Base-by-base conservation (phyloP, 2,113 vertebrate genomes). In the Thryonomys swinderianus region DNA sequence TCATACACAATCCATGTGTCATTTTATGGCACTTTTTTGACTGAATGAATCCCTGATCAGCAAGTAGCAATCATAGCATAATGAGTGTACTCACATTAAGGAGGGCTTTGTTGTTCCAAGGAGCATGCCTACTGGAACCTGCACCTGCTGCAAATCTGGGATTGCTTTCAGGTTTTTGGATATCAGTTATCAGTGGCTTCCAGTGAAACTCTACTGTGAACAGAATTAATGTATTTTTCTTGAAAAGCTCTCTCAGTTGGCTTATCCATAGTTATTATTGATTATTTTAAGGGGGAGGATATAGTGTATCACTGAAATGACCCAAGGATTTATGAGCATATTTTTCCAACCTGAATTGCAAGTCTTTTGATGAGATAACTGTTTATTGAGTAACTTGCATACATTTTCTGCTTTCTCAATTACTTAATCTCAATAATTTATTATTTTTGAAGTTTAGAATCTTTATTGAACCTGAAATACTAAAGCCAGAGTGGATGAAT, bases 11-110 rank as follows among this genome's bases (percentile, higher is more conserved):
- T 91, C 82, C 13, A 23, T 21, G 90, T 30, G n/a, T n/a, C 87
- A 94, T 97, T 89, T 91, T 71, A 55, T 27, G 7, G 34, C 18
- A 86, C 27, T 71, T 48, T 85, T 90, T 74, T 85, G 57, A 53
- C 32, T 71, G 67, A 81, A 81, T 91, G 37, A 55, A 64, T 96
- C 84, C 42, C 59, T 97, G 92, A 95, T 95, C 90, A 94, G 93
- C 59, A 90, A 93, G 95, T n/a, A 90, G 92, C 93, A 95, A 88
- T 95, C 93, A 93, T 37, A 86, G 94, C 87, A 95, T 96, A 96
- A 95, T 87, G 51, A 87, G 59, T 53, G 23, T 92, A 89, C 91
- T 97, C 83, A 92, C 88, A 91, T 94, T 55, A 88, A 71, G 82
- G 25, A 92, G 57, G 40, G 9, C 51, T 95, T 84, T 95, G 90